Base-by-base conservation (phyloP, 2,888 invertebrate species). In the Clostera curtula region DNA sequence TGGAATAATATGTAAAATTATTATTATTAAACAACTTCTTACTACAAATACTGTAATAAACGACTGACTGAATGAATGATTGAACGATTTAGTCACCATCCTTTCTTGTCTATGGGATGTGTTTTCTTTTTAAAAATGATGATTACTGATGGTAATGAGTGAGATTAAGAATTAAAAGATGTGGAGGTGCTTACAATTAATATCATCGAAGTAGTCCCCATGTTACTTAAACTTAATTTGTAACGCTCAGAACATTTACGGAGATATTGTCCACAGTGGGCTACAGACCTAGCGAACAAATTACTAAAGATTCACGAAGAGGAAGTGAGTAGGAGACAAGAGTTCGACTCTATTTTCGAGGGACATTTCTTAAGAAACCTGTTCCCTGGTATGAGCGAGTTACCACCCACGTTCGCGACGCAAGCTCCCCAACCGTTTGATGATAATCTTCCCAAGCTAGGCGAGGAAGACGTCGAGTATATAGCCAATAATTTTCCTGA, bases 381-480 rank as follows among this genome's bases (percentile, higher is more conserved):
- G 19, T 98, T 98, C 71, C 93, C 95, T 1, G 97, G 97, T 0
- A 88, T 98, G 85, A 90, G 92, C 27, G 97, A 97, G 55, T 76
- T 90, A 36, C 93, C 96, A 1, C 91, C 92, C 2, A 84, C 90
- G 0, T 97, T 93, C 67, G 96, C 94, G 25, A 93, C 92, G 3
- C 89, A 91, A 57, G 87, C 91, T 31, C 93, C 94, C 0, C 79
- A 89, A 0, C 74, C 86, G n/a, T 95, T 94, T 56, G 95, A 95
- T 64, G 85, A 86, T 9, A 82, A 85, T 19, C 69, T 93, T 36
- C 93, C 93, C 9, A 87, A 88, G 56, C 85, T 92, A 30, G 83
- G 73, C 0, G 60, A 70, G 1, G 70, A 74, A 6, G 87, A 93
- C 50, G 87, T 93, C 19, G 88, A 90, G 26, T 77, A 84, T 23